Evolutionary conservation across 2,797 vertebrate species (phyloP), one percentile per base, ranked within the genome.

Genomic region (Tapera naevia): DNA sequence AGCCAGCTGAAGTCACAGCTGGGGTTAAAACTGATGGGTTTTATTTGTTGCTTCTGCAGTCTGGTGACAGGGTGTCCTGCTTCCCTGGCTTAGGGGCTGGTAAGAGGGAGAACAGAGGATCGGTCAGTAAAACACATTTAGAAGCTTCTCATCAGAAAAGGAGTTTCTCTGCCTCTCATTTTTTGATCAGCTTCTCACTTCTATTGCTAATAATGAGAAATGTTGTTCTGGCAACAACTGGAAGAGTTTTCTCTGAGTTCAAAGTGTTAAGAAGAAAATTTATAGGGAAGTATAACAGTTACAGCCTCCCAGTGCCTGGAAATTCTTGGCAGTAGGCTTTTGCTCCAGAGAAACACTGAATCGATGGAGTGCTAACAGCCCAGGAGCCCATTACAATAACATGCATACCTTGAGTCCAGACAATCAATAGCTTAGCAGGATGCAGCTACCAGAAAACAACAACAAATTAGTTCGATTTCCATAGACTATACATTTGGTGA

Each of bases 401-500:
- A 76, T 0, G 66, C 89, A 91, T 90, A 94, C 62, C 76, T 48
- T 35, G 60, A 84, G 85, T n/a, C 83, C 86, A 92, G 92, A 70
- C 92, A 82, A 94, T 96, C 96, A 73, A 93, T 94, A 94, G 92
- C 82, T 91, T 88, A 84, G 88, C 64, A 5, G 73, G 67, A 94
- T 83, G 54, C 89, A 89, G 89, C 91, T 46, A 89, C 92, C 87
- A 93, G 91, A 93, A 95, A 92, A 94, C 89, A 95, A 94, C 88
- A 94, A 91, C 80, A 75, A 94, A 93, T 94, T 95, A 93, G 89
- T 94, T 90, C 61, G 66, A 92, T 95, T 93, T 93, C 94, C 82
- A 92, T 75, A 86, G 89, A 88, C 88, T 92, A 32, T 69, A 84
- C 87, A 73, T 92, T 86, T 56, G 71, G 92, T 85, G 93, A 96